Conservation (phyloP, 1,140 invertebrate species). For the Lepidurus apus region DNA sequence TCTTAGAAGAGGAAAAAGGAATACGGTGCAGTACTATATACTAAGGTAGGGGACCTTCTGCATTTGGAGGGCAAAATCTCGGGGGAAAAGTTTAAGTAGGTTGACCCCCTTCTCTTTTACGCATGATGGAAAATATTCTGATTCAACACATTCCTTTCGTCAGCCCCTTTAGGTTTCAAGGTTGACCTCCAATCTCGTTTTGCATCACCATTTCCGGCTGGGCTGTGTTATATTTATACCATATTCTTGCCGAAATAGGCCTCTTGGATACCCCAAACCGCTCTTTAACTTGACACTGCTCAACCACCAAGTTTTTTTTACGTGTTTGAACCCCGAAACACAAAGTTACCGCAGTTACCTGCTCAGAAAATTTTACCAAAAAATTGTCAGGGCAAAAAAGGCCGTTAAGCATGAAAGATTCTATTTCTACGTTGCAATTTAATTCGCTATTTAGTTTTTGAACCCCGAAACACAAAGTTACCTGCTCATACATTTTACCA, state of each 20-base stretch:
- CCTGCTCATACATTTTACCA: too few relatives aligned
- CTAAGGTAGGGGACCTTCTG: background rate
- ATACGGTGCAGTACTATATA: background rate
- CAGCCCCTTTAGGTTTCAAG: background rate
- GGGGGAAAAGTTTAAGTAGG: too few relatives aligned
- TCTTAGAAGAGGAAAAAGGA: background rate
- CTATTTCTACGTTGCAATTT: too few relatives aligned
- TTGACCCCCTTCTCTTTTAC: background rate
- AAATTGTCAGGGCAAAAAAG: too few relatives aligned
- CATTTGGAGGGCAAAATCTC: background rate
- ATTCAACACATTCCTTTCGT: background rate
- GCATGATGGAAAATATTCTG: background rate
- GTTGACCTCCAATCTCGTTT: slow-evolving; percentile 2
- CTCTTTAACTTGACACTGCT: background rate
- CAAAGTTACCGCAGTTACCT: background rate
- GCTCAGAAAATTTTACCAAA: too few relatives aligned
- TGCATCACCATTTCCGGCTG: slow-evolving; percentile 13
- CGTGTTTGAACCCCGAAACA: background rate
- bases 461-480: background rate
- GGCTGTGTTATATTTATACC: background rate
- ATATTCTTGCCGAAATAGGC: background rate
- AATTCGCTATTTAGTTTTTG: background rate
- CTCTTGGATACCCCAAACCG: background rate
- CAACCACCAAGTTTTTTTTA: background rate
- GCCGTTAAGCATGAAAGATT: too few relatives aligned